Percentiles rank a stretch among this genome's conserved stretches.
Evolutionary conservation across 2,888 invertebrate genomes (phyloP).

Genomic region (Nomada lathburiana): DNA sequence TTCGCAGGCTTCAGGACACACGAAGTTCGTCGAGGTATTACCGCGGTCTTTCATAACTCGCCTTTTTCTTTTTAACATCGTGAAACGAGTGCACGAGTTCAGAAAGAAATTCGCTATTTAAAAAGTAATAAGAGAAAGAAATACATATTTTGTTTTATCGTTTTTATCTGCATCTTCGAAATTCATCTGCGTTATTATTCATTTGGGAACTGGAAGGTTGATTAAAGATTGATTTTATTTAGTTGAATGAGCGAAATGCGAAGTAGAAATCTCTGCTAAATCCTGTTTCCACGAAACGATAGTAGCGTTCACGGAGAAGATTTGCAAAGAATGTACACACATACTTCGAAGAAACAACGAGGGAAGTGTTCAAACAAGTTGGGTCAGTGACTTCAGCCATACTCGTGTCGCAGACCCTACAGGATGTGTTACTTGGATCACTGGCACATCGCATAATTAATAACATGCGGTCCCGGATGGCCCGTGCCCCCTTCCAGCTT

Average conservation of each 20-base stretch:
- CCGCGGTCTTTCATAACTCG: neutral
- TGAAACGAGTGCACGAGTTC: neutral
- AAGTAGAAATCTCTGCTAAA: too few relatives aligned
- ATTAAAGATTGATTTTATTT: neutral
- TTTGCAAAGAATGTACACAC: slow-evolving; percentile 11
- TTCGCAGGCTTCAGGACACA: neutral
- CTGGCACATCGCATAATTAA: slow-evolving; percentile 74
- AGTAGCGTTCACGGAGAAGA: slow-evolving; percentile 25
- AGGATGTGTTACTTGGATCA: slow-evolving; percentile 80
- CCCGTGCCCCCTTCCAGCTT: slow-evolving; percentile 32
- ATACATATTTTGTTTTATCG: neutral
- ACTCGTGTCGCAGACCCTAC: slow-evolving; percentile 73
- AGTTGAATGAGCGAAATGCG: neutral
- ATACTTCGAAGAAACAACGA: slow-evolving; percentile 58
- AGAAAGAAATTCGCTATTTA: neutral
- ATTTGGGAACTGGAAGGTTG: too few relatives aligned
- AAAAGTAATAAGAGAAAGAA: neutral
- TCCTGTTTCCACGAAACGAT: slow-evolving; percentile 28
- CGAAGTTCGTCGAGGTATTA: slow-evolving; percentile 1
- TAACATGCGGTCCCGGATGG: slow-evolving; percentile 61
- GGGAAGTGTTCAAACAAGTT: slow-evolving; percentile 63
- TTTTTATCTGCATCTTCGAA: neutral
- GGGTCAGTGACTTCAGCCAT: slow-evolving; percentile 75
- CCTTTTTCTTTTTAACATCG: neutral
- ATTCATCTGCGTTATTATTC: neutral